Conservation (phyloP, 2,888 invertebrate genomes). For the Lithophane socia region DNA sequence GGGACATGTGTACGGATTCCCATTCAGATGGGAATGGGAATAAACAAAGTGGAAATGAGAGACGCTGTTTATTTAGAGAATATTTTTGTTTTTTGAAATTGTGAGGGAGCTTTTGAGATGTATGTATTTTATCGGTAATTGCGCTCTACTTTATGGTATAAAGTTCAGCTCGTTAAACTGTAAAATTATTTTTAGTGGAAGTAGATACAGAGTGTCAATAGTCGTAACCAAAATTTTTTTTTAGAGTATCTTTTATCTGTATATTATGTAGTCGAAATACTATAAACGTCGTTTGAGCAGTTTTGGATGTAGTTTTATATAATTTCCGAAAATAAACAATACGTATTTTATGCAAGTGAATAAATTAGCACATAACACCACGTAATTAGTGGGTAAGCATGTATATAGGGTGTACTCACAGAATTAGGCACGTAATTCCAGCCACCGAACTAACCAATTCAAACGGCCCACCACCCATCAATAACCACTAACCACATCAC, state of each 20-base stretch:
- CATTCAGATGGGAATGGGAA: slow-evolving; percentile 63
- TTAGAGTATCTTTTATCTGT: not conserved
- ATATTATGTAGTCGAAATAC: not conserved
- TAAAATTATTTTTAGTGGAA: not conserved
- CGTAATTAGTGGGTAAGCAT: not conserved
- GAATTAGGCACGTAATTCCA: not conserved
- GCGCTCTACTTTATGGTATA: no score
- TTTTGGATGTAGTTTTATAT: not conserved
- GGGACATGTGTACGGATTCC: slow-evolving; percentile 67
- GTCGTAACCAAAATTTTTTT: not conserved
- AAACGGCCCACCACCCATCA: slow-evolving; percentile 13
- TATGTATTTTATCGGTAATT: not conserved
- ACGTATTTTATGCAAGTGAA: not conserved
- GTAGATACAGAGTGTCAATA: no score
- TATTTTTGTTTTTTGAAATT: slow-evolving; percentile 25
- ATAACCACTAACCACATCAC: slow-evolving; percentile 31
- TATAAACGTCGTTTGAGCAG: not conserved
- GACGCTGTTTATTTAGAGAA: slow-evolving; percentile 47
- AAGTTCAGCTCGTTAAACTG: no score
- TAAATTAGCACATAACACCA: not conserved
- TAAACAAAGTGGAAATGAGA: slow-evolving; percentile 61
- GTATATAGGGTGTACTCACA: no score
- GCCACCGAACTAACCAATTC: not conserved
- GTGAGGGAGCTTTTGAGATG: slow-evolving; percentile 2
- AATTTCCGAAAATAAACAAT: not conserved